phyloP scores from a whole-genome alignment of 1,140 invertebrate genomes.

The Dreissena polymorpha region DNA sequence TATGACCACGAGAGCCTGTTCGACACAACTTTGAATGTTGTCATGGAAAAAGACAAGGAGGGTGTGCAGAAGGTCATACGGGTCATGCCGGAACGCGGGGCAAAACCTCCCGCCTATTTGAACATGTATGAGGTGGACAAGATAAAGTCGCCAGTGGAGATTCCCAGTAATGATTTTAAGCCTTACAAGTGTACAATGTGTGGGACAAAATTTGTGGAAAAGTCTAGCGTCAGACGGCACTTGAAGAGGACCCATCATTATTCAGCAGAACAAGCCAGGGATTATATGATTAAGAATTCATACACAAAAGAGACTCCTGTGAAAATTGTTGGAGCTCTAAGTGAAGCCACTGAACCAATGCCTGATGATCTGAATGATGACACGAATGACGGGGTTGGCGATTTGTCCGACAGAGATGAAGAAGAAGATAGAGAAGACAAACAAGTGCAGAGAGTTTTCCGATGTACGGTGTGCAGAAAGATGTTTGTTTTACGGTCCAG shows the following conservation, averaged over 20 bases:
- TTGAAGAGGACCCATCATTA: constrained; percentile 49
- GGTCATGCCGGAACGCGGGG: constrained; percentile 38
- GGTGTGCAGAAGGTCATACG: constrained; percentile 50
- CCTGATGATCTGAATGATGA: neutral
- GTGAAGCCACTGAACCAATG: neutral
- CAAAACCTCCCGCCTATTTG: neutral
- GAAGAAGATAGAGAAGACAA: constrained; percentile 17
- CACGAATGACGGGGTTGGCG: constrained; percentile 12
- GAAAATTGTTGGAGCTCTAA: neutral
- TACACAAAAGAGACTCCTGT: constrained; percentile 37
- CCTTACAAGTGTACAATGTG: constrained; percentile 48
- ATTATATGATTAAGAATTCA: constrained; percentile 44
- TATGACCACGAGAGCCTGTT: constrained; percentile 6
- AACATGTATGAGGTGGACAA: neutral
- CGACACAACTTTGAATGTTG: constrained; percentile 44
- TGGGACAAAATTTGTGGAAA: constrained; percentile 43
- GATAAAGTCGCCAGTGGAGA: neutral
- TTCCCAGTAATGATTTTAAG: neutral
- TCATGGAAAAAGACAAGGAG: constrained; percentile 46
- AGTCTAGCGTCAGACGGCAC: constrained; percentile 44
- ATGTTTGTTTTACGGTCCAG: constrained; percentile 46
- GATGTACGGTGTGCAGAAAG: constrained; percentile 28
- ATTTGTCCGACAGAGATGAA: constrained; percentile 37
- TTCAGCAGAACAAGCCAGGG: constrained; percentile 40
- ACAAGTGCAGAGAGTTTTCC: constrained; percentile 30